Conservation (phyloP, 2,797 vertebrate species). For the Spea hammondii region DNA sequence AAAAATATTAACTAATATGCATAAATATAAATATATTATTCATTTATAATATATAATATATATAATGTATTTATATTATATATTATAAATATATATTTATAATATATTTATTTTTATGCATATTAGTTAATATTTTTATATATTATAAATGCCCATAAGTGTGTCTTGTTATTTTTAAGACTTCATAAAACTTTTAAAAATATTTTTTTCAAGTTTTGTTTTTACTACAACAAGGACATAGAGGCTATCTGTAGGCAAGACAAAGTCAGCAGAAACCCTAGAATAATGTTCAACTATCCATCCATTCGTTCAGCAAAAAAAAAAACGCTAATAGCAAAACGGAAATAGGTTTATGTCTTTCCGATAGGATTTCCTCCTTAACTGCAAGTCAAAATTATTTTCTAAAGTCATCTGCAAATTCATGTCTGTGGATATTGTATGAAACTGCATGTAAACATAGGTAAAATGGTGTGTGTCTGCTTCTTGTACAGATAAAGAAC, state of each 20-base stretch:
- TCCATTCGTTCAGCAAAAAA: constrained; percentile 24
- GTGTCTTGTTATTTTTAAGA: no score
- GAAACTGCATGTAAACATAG: not conserved
- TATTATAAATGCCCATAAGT: no score
- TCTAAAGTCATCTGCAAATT: constrained; percentile 35
- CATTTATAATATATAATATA: no score
- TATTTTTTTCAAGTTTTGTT: no score
- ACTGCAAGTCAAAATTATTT: constrained; percentile 20
- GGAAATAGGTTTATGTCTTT: constrained; percentile 22
- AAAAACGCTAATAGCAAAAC: not conserved
- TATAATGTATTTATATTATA: no score
- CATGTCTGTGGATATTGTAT: constrained; percentile 9
- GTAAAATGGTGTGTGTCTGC: not conserved
- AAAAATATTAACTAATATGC: no score
- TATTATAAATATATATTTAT: no score
- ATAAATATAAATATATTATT: no score
- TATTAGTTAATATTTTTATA: no score
- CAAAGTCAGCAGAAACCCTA: not conserved
- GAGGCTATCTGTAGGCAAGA: constrained; percentile 1
- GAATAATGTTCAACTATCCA: constrained; percentile 16
- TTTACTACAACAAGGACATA: not conserved
- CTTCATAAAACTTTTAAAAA: no score
- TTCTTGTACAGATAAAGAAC: constrained; percentile 25
- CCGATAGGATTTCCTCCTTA: constrained; percentile 32
- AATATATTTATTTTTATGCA: no score